Conservation (phyloP, 2,797 vertebrate genomes). For the Falco rusticolus region DNA sequence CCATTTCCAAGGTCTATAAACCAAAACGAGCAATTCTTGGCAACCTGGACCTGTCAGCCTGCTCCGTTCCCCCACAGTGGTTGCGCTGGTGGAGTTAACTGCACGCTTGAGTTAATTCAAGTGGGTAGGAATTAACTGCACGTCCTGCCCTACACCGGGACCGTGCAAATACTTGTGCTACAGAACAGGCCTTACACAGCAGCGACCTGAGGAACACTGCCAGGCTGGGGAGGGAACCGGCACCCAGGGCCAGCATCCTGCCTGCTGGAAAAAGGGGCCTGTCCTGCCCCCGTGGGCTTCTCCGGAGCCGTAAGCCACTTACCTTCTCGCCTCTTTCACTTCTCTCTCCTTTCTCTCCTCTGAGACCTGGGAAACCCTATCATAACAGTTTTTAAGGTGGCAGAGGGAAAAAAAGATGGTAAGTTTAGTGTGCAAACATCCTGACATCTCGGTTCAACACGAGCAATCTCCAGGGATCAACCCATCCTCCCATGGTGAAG, state of each 20-base stretch:
- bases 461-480: not conserved
- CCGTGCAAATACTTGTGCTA: not conserved
- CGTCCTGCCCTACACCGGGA: not conserved
- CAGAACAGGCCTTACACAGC: not conserved
- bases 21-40: not conserved
- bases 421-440: not conserved
- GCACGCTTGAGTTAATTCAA: no score
- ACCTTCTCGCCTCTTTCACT: slow-evolving; percentile 94
- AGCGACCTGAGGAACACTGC: not conserved
- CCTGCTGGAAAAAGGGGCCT: not conserved
- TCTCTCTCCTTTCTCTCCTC: slow-evolving; percentile 89
- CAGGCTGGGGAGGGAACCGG: not conserved
- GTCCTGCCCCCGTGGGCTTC: not conserved
- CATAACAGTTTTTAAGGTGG: not conserved
- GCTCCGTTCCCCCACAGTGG: not conserved
- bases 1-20: not conserved
- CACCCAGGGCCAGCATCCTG: not conserved
- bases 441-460: not conserved
- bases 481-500: not conserved
- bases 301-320: not conserved
- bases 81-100: not conserved
- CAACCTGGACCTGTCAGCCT: not conserved
- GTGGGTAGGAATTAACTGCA: not conserved
- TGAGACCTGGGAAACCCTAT: slow-evolving; percentile 92
- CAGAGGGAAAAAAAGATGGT: not conserved